Evolutionary conservation across 2,113 vertebrate genomes (phyloP).

Genomic region (Sardina pilchardus): DNA sequence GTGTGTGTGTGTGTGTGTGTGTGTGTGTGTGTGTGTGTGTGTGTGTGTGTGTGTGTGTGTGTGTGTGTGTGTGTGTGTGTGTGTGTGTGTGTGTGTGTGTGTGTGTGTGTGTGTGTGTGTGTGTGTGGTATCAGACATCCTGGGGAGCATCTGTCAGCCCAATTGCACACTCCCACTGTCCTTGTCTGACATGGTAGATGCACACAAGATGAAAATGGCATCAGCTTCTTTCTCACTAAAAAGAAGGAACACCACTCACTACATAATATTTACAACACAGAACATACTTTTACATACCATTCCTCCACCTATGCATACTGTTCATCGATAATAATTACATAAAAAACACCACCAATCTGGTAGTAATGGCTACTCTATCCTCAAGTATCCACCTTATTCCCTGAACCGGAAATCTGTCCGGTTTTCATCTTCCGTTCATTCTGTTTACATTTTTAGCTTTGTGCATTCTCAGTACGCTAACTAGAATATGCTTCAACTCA

Average conservation of each 20-base stretch:
- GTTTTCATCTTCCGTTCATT: too few species aligned
- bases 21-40: neutral
- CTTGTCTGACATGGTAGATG: neutral
- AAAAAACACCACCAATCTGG: neutral
- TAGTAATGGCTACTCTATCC: neutral
- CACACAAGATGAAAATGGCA: neutral
- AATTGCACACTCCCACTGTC: neutral
- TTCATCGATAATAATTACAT: neutral
- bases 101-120: conserved; percentile 23
- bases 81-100: conserved; percentile 15
- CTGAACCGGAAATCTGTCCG: too few species aligned
- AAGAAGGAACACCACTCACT: neutral
- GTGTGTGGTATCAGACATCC: conserved; percentile 61
- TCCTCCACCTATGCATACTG: neutral
- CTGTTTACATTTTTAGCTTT: too few species aligned
- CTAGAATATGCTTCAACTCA: too few species aligned
- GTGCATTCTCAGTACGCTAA: too few species aligned
- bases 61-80: neutral
- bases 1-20: neutral
- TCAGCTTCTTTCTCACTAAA: neutral
- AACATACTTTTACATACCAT: neutral
- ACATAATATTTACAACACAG: neutral
- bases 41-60: neutral
- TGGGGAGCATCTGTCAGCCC: conserved; percentile 1
- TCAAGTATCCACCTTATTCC: too few species aligned